Base-by-base conservation (phyloP, 1,140 invertebrate species). In the Pseudoatta argentina region DNA sequence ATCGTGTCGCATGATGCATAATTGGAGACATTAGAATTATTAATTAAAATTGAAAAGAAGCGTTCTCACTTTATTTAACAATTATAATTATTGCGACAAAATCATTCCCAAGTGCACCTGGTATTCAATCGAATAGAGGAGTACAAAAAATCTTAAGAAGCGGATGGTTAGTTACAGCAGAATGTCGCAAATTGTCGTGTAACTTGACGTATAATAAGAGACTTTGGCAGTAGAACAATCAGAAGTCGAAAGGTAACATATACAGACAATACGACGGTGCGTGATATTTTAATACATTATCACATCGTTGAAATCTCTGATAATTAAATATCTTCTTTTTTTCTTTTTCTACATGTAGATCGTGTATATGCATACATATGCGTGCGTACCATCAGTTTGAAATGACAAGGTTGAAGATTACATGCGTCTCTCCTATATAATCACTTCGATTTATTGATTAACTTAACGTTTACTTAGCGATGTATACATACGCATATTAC, bases 211-310 rank as follows among this genome's bases (percentile, higher is more conserved):
- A 91, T 83, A 87, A 90, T 87, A 90, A 90, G 76, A 87, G 66
- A 90, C 78, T 90, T 91, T 91, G 89, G 89, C 89, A 91, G 89
- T 91, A 91, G 86, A 90, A 91, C 86, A 86, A 91, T 88, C 57
- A 83, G 51, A 86, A 90, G 30, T 88, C 48, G 48, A 75, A 90
- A 90, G 86, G 39, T 86, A 91, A 91, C 59, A 75, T 82, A 82
- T 44, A 82, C 72, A 75, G 75, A 89, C 57, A 79, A 88, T 63
- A 79, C 75, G 57, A 89, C 44, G 61, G 72, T 64, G 48, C 87
- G 61, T 76, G 76, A 72, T 27, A 69, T 53, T 90, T 89, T 61
- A 75, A 18, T 90, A 85, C 57, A 87, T 89, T 89, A 90, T 87
- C 76, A 89, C 88, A 87, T 87, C 69, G n/a, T 71, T 89, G 39